Percentiles rank a stretch among this genome's conserved stretches.
Conservation (phyloP, 2,113 vertebrate species). For the Chaetodon trifascialis region DNA sequence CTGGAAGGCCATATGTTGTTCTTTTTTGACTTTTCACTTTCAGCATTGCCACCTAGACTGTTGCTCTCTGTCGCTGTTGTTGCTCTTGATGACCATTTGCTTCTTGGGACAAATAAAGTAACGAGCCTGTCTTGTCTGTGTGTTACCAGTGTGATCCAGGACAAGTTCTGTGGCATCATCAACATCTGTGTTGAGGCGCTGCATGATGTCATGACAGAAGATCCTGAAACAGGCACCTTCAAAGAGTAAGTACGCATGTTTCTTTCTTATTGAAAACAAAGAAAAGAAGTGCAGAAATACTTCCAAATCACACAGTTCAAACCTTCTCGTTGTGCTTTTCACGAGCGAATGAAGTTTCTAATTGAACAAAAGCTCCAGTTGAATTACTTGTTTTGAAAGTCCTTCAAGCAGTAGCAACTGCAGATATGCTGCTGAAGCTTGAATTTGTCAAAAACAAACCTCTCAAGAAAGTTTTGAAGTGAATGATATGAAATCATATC, state of each 20-base stretch:
- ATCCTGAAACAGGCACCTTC: slow-evolving; percentile 92
- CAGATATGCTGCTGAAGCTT: slow-evolving; percentile 7
- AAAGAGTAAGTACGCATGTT: slow-evolving; percentile 90
- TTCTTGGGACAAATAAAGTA: slow-evolving; percentile 5
- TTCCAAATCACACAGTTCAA: not conserved
- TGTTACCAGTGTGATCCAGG: slow-evolving; percentile 92
- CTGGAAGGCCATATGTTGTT: slow-evolving; percentile 25
- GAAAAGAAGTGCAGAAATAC: not conserved
- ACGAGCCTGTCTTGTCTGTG: slow-evolving; percentile 35
- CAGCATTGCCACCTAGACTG: not conserved
- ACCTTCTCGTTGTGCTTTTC: slow-evolving; percentile 13
- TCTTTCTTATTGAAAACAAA: not conserved
- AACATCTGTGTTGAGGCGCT: slow-evolving; percentile 94
- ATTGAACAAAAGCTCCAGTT: slow-evolving; percentile 12
- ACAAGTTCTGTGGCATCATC: slow-evolving; percentile 98
- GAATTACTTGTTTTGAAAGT: slow-evolving; percentile 21
- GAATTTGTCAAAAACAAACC: slow-evolving; percentile 4
- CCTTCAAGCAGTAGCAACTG: not conserved
- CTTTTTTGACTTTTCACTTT: slow-evolving; percentile 32
- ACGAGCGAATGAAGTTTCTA: not conserved
- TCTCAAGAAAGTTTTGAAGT: not conserved
- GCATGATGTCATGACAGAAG: slow-evolving; percentile 97
- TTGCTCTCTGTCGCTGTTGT: slow-evolving; percentile 3
- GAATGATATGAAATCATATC: not conserved
- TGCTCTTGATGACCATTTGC: slow-evolving; percentile 19